Evolutionary conservation across 2,113 vertebrate genomes (phyloP), one percentile per base, ranked within the genome.

Genomic region (Tringa solitaria): DNA sequence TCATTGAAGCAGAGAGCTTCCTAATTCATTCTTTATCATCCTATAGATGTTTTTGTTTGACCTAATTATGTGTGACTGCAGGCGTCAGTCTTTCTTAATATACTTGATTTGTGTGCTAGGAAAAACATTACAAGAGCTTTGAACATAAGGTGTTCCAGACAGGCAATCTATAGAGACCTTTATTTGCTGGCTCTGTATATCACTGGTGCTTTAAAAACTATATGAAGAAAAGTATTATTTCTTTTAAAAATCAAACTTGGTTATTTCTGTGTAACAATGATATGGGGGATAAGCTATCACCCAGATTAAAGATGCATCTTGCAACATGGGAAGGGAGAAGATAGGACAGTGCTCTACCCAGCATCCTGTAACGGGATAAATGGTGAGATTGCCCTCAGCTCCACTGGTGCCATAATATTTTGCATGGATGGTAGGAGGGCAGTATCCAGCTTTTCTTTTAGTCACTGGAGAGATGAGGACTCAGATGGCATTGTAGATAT

Each of bases 11-110:
- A 92, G 57, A 90, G 50, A 74, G 54, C 50, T 88, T 90, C 56
- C 28, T 80, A 80, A 95, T 79, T 69, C 82, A 90, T 83, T 86
- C 82, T 60, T 92, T 63, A 90, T 93, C 59, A 83, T 73, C 41
- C 53, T 65, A 17, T 27, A 83, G 41, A 48, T 77, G 35, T 32
- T 69, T 86, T 84, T 70, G 12, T 77, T 83, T 95, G 54, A 84
- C 39, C 46, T 90, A 95, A 88, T 86, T 94, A 60, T 67, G 61
- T 81, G 50, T 73, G 35, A 60, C 65, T 74, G 51, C 41, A 73
- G 17, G 45, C 72, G 50, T 63, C 83, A 90, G 79, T 32, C 74
- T 68, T 86, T 76, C 57, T 94, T 65, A 87, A 90, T 26, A 46
- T 37, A 13, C 21, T 90, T 80, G 56, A 84, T 50, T 60, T 81